These are phyloP conservation scores for Camponotus fellah DNA, from an alignment of 2,888 invertebrate genomes.

Conservation along the genomic window DNA sequence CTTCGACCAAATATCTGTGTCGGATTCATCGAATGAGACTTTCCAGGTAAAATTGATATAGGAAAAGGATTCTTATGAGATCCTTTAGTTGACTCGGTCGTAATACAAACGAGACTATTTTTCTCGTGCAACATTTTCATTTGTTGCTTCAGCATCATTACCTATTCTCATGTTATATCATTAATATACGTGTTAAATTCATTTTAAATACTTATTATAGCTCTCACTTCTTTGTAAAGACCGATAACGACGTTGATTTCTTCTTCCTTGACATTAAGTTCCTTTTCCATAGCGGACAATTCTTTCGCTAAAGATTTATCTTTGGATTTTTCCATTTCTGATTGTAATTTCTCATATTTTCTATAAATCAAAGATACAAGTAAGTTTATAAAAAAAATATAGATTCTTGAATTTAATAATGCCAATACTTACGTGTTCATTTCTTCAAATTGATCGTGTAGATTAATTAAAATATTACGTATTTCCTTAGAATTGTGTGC, in stretches of 20 bases:
- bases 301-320: slow-evolving; percentile 76
- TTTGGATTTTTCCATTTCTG: slow-evolving; percentile 72
- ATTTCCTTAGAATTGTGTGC: slow-evolving; percentile 72
- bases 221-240: slow-evolving; percentile 81
- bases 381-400: background rate
- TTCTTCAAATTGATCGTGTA: slow-evolving; percentile 81
- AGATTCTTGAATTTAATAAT: slow-evolving; percentile 33
- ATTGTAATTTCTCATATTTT: slow-evolving; percentile 79
- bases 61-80: slow-evolving; percentile 40
- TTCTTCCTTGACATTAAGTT: slow-evolving; percentile 80
- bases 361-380: slow-evolving; percentile 63
- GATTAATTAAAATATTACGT: slow-evolving; percentile 76
- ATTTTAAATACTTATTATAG: background rate
- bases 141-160: slow-evolving; percentile 80
- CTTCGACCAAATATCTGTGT: slow-evolving; percentile 46
- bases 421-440: slow-evolving; percentile 76
- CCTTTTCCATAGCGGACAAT: slow-evolving; percentile 77
- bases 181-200: slow-evolving; percentile 8
- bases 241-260: slow-evolving; percentile 82
- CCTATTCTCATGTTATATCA: slow-evolving; percentile 68
- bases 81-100: slow-evolving; percentile 66
- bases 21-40: slow-evolving; percentile 32
- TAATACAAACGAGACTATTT: slow-evolving; percentile 81
- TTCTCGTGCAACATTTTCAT: slow-evolving; percentile 78
- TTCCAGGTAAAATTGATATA: slow-evolving; percentile 37